Base-by-base conservation (phyloP, 2,888 invertebrate genomes). In the Automeris io region DNA sequence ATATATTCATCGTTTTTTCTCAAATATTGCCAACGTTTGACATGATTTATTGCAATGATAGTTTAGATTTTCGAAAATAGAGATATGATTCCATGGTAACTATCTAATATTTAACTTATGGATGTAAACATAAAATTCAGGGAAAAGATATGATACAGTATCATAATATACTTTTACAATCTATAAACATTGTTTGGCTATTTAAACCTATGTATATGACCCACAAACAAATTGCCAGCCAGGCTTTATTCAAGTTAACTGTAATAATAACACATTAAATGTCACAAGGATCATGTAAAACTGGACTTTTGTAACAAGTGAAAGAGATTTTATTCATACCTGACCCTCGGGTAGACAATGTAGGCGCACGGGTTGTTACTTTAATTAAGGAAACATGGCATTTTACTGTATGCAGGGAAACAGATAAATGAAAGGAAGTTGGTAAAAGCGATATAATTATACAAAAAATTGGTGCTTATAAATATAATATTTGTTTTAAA, bases 351-450 rank as follows among this genome's bases (percentile, higher is more conserved):
- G 47, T 51, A 44, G 37, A 36, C 38, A 42, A 47, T 51, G 51
- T 49, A 41, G 51, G 43, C 54, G 53, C 65, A 63, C 59, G 57
- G 65, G 61, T 55, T 59, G 52, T 54, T 60, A 56, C 56, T 64
- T 66, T 63, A 64, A 70, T 70, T 70, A 65, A 68, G 54, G 50
- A 48, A 54, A 61, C 53, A 53, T 49, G 51, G 53, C 51, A 59
- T 64, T 66, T 61, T 55, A 62, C 53, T 51, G 47, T 40, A 38
- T 47, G 42, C 47, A 49, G 45, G 42, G 46, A 42, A 40, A 47
- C 34, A 41, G 34, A 39, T 39, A 39, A 39, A 39, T 39, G 34
- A 26, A 35, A 29, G 39, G 39, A 34, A 34, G 34, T 29, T 33
- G 38, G 38, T 26, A 33, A 24, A 39, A 26, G 29, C 22, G 29